Percentiles rank a stretch among this genome's conserved stretches.
Conservation (phyloP, 2,113 vertebrate genomes). For the Mugil cephalus region DNA sequence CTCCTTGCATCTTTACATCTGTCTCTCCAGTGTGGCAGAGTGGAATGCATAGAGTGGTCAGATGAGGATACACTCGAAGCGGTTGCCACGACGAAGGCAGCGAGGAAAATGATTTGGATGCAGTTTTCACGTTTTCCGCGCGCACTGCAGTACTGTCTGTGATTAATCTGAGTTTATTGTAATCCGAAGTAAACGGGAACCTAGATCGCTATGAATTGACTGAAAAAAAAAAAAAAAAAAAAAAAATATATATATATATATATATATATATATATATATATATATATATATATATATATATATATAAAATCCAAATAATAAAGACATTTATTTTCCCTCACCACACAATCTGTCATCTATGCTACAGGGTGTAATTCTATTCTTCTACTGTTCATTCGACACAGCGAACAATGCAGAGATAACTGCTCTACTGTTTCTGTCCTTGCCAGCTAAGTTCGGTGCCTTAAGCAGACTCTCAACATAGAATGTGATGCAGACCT, state of each 20-base stretch:
- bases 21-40: slow-evolving; percentile 60
- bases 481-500: slow-evolving; percentile 16
- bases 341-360: slow-evolving; percentile 9
- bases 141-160: neutral
- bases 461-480: slow-evolving; percentile 9
- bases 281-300: too few species aligned
- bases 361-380: slow-evolving; percentile 34
- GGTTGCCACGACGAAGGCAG: slow-evolving; percentile 56
- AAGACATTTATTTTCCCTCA: neutral
- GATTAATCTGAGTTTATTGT: neutral
- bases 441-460: slow-evolving; percentile 6
- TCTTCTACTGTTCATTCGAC: neutral
- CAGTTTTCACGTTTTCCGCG: slow-evolving; percentile 3
- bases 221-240: neutral
- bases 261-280: too few species aligned
- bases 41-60: slow-evolving; percentile 65
- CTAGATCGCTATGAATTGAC: neutral
- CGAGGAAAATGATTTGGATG: slow-evolving; percentile 20
- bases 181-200: neutral
- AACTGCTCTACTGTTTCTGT: neutral
- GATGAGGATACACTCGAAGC: slow-evolving; percentile 70
- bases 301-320: neutral
- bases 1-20: slow-evolving; percentile 76
- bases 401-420: slow-evolving; percentile 1
- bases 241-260: too few species aligned